These are phyloP conservation scores for Eulithis prunata DNA, from an alignment of 2,888 invertebrate species.

Conservation along the genomic window DNA sequence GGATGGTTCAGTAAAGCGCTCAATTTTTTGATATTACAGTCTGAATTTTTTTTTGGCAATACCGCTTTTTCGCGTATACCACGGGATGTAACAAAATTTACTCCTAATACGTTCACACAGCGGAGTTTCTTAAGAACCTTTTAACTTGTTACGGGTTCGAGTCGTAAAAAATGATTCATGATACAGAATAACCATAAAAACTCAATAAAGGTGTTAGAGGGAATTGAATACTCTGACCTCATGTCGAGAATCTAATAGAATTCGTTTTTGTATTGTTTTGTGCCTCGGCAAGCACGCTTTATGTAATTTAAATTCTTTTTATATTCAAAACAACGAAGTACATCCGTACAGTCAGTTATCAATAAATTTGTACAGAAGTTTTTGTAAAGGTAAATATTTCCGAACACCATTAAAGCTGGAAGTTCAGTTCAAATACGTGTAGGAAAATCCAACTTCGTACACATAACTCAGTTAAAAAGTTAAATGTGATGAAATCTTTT, in stretches of 20 bases:
- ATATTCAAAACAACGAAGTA: too few species aligned
- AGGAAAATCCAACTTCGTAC: constrained; percentile 45
- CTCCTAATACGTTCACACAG: constrained; percentile 21
- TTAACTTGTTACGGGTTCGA: constrained; percentile 50
- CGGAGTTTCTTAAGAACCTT: constrained; percentile 41
- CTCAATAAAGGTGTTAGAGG: constrained; percentile 57
- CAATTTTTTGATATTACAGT: constrained; percentile 22
- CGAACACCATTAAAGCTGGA: constrained; percentile 46
- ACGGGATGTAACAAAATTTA: constrained; percentile 27
- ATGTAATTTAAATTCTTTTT: too few species aligned
- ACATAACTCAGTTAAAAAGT: constrained; percentile 55
- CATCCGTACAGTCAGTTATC: constrained; percentile 3
- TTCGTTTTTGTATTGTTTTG: constrained; percentile 18
- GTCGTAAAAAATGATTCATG: constrained; percentile 64
- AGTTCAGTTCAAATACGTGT: constrained; percentile 39
- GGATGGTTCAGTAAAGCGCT: constrained; percentile 1
- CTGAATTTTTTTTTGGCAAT: constrained; percentile 16
- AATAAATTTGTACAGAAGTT: constrained; percentile 9
- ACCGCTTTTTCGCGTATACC: constrained; percentile 14
- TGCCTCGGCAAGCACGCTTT: constrained; percentile 2
- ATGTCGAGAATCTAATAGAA: constrained; percentile 36
- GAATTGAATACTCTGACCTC: constrained; percentile 52
- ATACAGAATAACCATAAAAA: constrained; percentile 64
- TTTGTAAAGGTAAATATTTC: constrained; percentile 16
- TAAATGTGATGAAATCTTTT: constrained; percentile 50